Evolutionary conservation across 1,140 invertebrate species (phyloP).

Genomic region (Drosophila willistoni): DNA sequence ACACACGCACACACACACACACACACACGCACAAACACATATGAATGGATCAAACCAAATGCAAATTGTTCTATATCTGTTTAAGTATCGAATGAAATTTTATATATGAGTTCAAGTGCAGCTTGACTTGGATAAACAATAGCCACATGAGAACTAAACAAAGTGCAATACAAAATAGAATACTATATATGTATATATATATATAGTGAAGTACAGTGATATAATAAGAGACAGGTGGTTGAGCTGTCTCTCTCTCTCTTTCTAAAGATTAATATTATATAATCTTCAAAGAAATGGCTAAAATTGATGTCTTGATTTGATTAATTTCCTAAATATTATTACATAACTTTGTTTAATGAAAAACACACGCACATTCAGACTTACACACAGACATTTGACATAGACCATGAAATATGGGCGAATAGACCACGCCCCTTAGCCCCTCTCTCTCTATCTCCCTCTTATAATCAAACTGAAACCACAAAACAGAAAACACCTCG

Average conservation of each 20-base stretch:
- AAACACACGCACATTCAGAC: not conserved
- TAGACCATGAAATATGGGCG: slow-evolving; percentile 9
- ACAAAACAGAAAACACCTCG: slow-evolving; percentile 61
- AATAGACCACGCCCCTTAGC: not conserved
- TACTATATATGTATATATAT: slow-evolving; percentile 8
- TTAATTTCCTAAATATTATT: slow-evolving; percentile 2
- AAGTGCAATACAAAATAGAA: not conserved
- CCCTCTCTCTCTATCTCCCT: not conserved
- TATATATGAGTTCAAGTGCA: slow-evolving; percentile 72
- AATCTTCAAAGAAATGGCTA: not conserved
- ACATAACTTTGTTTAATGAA: slow-evolving; percentile 1
- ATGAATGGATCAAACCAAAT: not conserved
- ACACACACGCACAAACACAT: not conserved
- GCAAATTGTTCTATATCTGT: slow-evolving; percentile 12
- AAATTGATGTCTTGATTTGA: slow-evolving; percentile 5
- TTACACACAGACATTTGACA: slow-evolving; percentile 5
- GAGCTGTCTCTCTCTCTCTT: too few species aligned
- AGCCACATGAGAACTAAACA: slow-evolving; percentile 26
- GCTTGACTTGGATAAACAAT: slow-evolving; percentile 36
- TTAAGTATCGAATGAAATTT: slow-evolving; percentile 57
- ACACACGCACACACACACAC: slow-evolving; percentile 5
- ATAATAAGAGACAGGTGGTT: too few species aligned
- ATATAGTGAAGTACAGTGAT: too few species aligned
- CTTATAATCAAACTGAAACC: slow-evolving; percentile 39
- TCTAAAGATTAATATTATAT: not conserved